Conservation (phyloP, 1,140 invertebrate genomes). For the Atta cephalotes region DNA sequence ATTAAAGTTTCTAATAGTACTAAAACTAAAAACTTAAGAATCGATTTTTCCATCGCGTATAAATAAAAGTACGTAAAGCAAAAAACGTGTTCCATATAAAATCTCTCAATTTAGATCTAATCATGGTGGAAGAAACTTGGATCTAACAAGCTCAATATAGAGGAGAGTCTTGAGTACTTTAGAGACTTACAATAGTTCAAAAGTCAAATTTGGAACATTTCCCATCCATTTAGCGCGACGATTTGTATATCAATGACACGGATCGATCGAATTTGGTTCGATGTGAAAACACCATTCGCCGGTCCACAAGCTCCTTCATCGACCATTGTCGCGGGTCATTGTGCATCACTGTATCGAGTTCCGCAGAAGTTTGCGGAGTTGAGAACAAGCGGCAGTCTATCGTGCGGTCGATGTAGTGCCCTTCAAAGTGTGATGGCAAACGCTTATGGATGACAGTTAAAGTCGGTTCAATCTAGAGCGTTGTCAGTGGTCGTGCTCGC, state of each 20-base stretch:
- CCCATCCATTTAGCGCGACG: conserved; percentile 29
- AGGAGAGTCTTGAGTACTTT: background rate
- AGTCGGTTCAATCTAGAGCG: conserved; percentile 48
- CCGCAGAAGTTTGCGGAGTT: conserved; percentile 58
- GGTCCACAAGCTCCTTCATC: conserved; percentile 13
- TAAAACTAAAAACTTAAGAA: background rate
- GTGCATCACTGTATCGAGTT: conserved; percentile 60
- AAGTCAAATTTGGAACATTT: conserved; percentile 30
- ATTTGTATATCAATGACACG: conserved; percentile 63
- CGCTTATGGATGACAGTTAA: conserved; percentile 63
- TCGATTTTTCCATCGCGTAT: background rate
- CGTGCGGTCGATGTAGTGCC: conserved; percentile 34
- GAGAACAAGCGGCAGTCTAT: conserved; percentile 56
- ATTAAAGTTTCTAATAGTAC: background rate
- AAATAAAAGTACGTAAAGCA: background rate
- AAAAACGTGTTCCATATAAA: background rate
- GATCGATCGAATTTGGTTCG: conserved; percentile 33
- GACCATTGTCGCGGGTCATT: conserved; percentile 68
- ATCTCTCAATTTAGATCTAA: background rate
- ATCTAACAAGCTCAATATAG: background rate
- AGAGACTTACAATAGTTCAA: conserved; percentile 1
- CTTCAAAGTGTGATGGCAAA: conserved; percentile 65
- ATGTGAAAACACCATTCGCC: conserved; percentile 23
- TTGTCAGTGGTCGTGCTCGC: conserved; percentile 33
- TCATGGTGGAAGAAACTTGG: no score